Base-by-base conservation (phyloP, 2,113 vertebrate species). In the Pelobates fuscus region DNA sequence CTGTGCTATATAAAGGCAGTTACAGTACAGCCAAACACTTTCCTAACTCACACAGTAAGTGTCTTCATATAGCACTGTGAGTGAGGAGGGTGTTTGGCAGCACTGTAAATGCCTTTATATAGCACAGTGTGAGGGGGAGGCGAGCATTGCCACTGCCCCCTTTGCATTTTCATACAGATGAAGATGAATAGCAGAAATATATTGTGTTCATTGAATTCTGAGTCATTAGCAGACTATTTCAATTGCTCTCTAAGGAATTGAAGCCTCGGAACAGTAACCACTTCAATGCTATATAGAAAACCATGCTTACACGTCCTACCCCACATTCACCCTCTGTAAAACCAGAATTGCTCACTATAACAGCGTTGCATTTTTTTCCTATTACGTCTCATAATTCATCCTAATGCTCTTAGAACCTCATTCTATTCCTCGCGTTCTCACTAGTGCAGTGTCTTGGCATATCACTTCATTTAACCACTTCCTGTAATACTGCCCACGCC, bases 201-300 rank as follows among this genome's bases (percentile, higher is more conserved):
- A 20, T 55, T 21, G 18, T 55, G 52, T 55, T 55, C 21, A 55
- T 55, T 55, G 52, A 23, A 55, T 55, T 55, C 52, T 55, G 52
- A 55, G 21, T 55, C 52, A 55, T 55, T 55, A 55, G 21, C 52
- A 20, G 52, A 55, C 52, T 55, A 23, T 23, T 55, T 55, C 1
- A 55, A 55, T 55, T 17, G n/a, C 52, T 55, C 52, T 55, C 52
- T 55, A 21, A 55, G 52, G 52, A 55, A 11, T 10, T 23, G 20
- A 11, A 21, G 52, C 52, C 12, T 11, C 52, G 20, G 52, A 18
- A 55, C 52, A 55, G 20, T 55, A 55, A 55, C 52, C 52, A 21
- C 52, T 55, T 55, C 52, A 4, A 55, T 55, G 3, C 52, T 11
- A 55, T 5, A 23, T 4, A 14, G 14, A 49, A 17, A 14, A 49